A percentile compares a stretch with the other conserved stretches of the same genome.
Evolutionary conservation across 2,797 vertebrate genomes (phyloP).

Genomic region (Lycodopsis pacificus): DNA sequence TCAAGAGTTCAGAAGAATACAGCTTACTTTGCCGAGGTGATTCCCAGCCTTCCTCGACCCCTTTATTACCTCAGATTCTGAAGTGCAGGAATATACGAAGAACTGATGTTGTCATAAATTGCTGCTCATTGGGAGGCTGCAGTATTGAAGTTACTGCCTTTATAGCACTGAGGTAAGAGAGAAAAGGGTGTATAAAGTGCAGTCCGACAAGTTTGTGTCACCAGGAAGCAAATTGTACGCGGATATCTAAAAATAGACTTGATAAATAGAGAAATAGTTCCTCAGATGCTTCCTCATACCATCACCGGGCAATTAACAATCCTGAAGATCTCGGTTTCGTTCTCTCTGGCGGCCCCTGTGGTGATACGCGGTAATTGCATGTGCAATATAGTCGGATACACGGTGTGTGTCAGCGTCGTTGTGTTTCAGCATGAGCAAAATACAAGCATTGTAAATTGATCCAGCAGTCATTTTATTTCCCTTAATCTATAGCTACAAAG

Average conservation of each 20-base stretch:
- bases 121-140: not conserved
- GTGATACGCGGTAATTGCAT: not conserved
- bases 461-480: not conserved
- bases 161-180: not conserved
- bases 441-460: not conserved
- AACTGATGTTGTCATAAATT: not conserved
- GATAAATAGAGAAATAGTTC: too few species aligned
- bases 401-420: not conserved
- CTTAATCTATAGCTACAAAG: too few species aligned
- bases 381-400: not conserved
- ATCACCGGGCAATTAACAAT: not conserved
- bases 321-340: not conserved
- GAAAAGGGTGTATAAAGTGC: not conserved
- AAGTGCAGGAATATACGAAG: not conserved
- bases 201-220: slow-evolving; percentile 6
- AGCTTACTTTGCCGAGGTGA: slow-evolving; percentile 19
- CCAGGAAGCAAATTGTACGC: not conserved
- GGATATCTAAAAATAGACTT: slow-evolving; percentile 1
- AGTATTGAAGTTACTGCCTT: not conserved
- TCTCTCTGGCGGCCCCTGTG: not conserved
- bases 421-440: too few species aligned
- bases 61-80: not conserved
- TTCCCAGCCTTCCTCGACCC: not conserved
- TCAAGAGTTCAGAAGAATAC: not conserved
- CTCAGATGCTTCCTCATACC: slow-evolving; percentile 43